Evolutionary conservation across 2,888 invertebrate genomes (phyloP), one percentile per base, ranked within the genome.

Genomic region (Caenorhabditis wallacei): DNA sequence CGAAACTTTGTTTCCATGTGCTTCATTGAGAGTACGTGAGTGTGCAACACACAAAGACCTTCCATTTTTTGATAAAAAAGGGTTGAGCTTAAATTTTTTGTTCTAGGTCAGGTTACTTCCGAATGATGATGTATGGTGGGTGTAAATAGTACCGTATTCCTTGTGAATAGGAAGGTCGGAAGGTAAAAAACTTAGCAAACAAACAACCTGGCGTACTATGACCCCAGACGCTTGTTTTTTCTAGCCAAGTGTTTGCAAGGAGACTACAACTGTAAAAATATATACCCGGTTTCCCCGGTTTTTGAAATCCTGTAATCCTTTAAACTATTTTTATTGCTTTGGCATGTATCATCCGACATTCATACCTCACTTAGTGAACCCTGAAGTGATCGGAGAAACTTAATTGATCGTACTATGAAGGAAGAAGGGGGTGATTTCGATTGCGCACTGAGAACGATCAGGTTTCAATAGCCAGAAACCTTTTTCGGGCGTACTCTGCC

Each of bases 1-100:
- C 64, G 37, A 66, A 56, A 74, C 74, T 74, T 74, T 74, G 74
- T 74, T 74, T 74, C 74, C 74, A 35, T 74, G 74, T 16, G 59
- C 43, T 40, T 35, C 35, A 54, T 35, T 54, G 53, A 54, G 40
- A 54, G 63, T 63, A 48, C 11, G 64, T 66, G 64, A 53, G 51
- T 66, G 66, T 75, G 75, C 75, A 75, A 74, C 43, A 48, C 71
- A 57, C 71, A 59, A 51, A 71, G 51, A 71, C 71, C 51, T 43
- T 35, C 30, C 30, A 30, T 30, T 30, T 30, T 18, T 71, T 59
- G 61, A 59, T 51, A 61, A 35, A 57, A 48, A 20, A 43, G 59
- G 10, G 46, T 30, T 30, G 59, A 71, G 71, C 71, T 71, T 57
- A 61, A 57, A 71, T 59, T 22, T 61, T 71, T 43, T n/a, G 43